Base-by-base conservation (phyloP, 2,113 vertebrate genomes). In the Brachyhypopomus gauderio region DNA sequence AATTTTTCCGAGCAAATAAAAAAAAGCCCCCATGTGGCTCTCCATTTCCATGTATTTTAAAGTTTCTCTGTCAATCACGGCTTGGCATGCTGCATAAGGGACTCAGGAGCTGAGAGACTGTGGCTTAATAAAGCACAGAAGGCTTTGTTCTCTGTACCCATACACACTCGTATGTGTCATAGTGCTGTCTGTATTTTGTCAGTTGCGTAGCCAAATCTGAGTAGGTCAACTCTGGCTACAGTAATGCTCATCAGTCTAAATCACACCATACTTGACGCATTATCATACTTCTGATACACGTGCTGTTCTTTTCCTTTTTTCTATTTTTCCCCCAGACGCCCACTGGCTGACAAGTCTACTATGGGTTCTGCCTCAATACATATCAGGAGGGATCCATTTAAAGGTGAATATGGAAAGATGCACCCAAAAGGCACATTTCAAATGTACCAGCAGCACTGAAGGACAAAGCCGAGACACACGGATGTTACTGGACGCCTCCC, bases 11-110 rank as follows among this genome's bases (percentile, higher is more conserved):
- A 38, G 0, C 66, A 34, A 70, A 70, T 70, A 41, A 38, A 70
- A 69, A 11, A 16, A 3, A n/a, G n/a, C n/a, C 38, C 66, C 66
- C 66, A 70, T 70, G 66, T 9, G 66, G 34, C n/a, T 70, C 38
- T 70, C 19, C 36, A 41, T 70, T 70, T 70, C 34, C 66, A 9
- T 70, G 66, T 70, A 70, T 70, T 70, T 41, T 70, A 70, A 70
- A 6, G 66, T 41, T 41, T n/a, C 34, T 69, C 66, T 12, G 66
- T 34, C 66, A 70, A 70, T 70, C 66, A 70, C n/a, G 34, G 19
- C 66, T 41, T 70, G 66, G 66, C 66, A 70, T 41, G 16, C 27
- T 67, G 2, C 64, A 22, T 19, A 36, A 67, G 66, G 20, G 34
- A 70, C 22, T 19, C 2, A 23, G 34, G 19, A 41, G 20, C 66